Evolutionary conservation across 2,113 vertebrate species (phyloP), one percentile per base, ranked within the genome.

Genomic region (Chamaetylas fuelleborni): DNA sequence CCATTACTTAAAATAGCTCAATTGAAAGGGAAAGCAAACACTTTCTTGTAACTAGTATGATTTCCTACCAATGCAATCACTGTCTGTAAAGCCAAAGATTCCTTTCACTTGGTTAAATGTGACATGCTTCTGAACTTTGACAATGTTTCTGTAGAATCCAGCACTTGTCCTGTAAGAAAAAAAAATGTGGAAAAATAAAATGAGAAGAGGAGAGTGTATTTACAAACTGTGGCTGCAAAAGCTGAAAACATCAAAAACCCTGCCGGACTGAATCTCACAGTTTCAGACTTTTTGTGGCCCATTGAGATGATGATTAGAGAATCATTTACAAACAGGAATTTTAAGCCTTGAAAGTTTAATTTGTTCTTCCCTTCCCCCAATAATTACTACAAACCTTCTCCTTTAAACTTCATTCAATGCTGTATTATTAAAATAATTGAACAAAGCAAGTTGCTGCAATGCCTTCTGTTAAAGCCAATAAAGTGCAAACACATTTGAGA

Each of bases 21-120:
- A 62, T 0, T 38, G 22, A 83, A 12, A 77, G 12, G 36, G 34
- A 91, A 81, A 90, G 33, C 40, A 86, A 70, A 36, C 26, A 71
- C 7, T 17, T 76, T 92, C 40, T 14, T 34, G 33, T 69, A 83
- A 88, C 5, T 20, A 0, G 1, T 14, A 50, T 4, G 10, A 36
- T 33, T 51, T 94, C 98, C 94, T 97, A 99, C 99, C 99, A 40
- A 99, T 99, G 96, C 98, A 98, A 96, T 99, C 99, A 3, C 99
- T 99, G 98, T 99, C 99, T 11, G 98, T 98, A 93, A 99, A 99
- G 74, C 99, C 99, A 24, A 99, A 99, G 90, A 99, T 99, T 88
- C 99, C 99, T 97, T 99, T 99, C 81, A 99, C 99, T 97, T 99
- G 99, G 92, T 99, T 99, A 96, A 99, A 99, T 5, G 99, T 99